These are phyloP conservation scores for Martes martes DNA, from an alignment of 2,113 vertebrate genomes.

Conservation along the genomic window DNA sequence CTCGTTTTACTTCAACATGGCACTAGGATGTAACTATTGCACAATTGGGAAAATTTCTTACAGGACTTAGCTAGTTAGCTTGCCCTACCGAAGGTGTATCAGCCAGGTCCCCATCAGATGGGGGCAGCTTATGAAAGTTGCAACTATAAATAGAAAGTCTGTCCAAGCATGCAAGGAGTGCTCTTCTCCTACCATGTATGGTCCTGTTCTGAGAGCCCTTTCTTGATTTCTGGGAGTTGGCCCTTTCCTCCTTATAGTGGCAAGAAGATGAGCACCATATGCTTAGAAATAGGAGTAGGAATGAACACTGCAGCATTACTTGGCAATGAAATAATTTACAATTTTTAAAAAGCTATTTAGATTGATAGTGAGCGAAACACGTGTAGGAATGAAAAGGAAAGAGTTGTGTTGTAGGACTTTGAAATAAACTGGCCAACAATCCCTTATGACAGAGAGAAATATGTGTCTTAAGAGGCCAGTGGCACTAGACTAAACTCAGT, in stretches of 20 bases:
- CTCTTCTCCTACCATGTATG: background rate
- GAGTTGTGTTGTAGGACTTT: constrained; percentile 40
- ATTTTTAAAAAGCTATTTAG: constrained; percentile 33
- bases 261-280: background rate
- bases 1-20: background rate
- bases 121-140: background rate
- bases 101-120: background rate
- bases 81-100: too few species aligned
- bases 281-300: constrained; percentile 60
- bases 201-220: background rate
- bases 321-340: constrained; percentile 68
- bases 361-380: constrained; percentile 47
- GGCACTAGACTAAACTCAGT: constrained; percentile 58
- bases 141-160: constrained; percentile 24
- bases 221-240: background rate
- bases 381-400: constrained; percentile 60
- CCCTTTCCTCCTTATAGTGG: background rate
- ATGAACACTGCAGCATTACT: constrained; percentile 41
- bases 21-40: background rate
- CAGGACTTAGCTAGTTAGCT: background rate
- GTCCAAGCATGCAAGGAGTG: background rate
- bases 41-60: background rate
- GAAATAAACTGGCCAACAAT: constrained; percentile 56
- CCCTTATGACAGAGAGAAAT: constrained; percentile 63
- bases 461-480: constrained; percentile 60